Conservation (phyloP, 2,888 invertebrate genomes). For the Pecten maximus region DNA sequence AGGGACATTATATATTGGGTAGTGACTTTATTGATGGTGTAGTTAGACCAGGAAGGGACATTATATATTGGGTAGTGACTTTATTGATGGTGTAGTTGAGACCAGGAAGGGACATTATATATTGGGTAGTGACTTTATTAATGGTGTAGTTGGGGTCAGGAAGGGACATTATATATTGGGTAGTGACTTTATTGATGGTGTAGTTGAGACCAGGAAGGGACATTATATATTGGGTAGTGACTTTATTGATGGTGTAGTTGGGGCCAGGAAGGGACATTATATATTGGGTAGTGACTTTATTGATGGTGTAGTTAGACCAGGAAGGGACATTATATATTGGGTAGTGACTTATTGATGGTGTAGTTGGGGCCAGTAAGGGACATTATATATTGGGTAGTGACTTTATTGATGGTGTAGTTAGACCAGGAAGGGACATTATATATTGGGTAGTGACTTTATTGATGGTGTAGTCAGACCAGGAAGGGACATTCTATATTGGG, state of each 20-base stretch:
- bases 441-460: background rate
- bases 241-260: background rate
- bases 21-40: background rate
- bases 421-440: background rate
- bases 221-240: background rate
- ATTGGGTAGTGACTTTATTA: background rate
- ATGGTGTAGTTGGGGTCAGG: background rate
- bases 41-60: background rate
- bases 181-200: background rate
- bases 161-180: background rate
- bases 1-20: background rate
- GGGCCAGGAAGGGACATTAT: background rate
- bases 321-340: background rate
- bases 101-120: background rate
- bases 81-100: background rate
- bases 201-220: background rate
- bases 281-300: background rate
- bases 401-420: background rate
- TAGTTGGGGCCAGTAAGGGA: background rate
- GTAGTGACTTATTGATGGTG: background rate
- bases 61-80: background rate
- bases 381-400: background rate
- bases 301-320: background rate
- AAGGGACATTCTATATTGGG: background rate
- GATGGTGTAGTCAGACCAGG: background rate